These are phyloP conservation scores for Drosophila asahinai DNA, from an alignment of 1,140 invertebrate species.

Conservation along the genomic window DNA sequence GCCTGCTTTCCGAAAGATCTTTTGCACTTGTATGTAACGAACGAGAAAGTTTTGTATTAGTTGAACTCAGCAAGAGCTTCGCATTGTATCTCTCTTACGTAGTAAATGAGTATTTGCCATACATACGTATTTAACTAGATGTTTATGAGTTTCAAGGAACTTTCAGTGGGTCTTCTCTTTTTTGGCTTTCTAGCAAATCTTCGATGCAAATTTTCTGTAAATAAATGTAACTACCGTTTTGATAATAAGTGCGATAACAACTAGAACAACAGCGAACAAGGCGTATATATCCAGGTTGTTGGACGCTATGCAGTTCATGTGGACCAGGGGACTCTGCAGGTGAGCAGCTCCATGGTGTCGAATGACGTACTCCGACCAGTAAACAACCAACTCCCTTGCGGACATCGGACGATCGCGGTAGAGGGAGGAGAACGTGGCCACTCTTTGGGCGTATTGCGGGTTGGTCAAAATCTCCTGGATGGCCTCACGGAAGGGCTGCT, in stretches of 20 bases:
- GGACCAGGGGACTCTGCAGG: constrained; percentile 56
- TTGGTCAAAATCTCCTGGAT: constrained; percentile 61
- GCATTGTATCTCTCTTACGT: not conserved
- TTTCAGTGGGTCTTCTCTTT: not conserved
- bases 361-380: constrained; percentile 85
- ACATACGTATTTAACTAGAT: not conserved
- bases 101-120: not conserved
- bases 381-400: constrained; percentile 79
- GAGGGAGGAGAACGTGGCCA: constrained; percentile 50
- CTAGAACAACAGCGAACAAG: not conserved
- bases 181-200: not conserved
- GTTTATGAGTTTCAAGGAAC: too few relatives aligned
- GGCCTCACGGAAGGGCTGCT: constrained; percentile 61
- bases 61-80: too few relatives aligned
- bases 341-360: constrained; percentile 83
- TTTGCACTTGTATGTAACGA: too few relatives aligned
- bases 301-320: constrained; percentile 77
- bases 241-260: not conserved
- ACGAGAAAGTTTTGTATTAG: too few relatives aligned
- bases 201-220: not conserved
- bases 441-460: constrained; percentile 53
- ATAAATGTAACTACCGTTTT: not conserved
- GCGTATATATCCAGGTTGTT: constrained; percentile 63
- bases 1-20: too few relatives aligned
- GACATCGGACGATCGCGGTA: constrained; percentile 72